Conservation (phyloP, 2,888 invertebrate genomes). For the Drosophila testacea region DNA sequence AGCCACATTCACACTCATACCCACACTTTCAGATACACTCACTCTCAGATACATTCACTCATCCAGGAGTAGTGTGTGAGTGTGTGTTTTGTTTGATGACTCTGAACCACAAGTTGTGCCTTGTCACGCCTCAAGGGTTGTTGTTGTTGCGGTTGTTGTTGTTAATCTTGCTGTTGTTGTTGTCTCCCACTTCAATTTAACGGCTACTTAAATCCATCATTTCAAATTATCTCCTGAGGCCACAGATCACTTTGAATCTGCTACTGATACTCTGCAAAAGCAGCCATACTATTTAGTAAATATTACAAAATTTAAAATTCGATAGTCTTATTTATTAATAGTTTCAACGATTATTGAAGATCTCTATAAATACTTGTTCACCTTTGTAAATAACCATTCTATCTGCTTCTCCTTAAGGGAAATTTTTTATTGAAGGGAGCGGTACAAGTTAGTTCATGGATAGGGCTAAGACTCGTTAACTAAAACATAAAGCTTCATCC, state of each 20-base stretch:
- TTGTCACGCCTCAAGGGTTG: constrained; percentile 26
- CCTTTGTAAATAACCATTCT: too few relatives aligned
- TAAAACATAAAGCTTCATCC: too few relatives aligned
- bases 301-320: background rate
- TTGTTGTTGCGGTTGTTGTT: constrained; percentile 17
- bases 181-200: constrained; percentile 59
- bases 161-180: constrained; percentile 6
- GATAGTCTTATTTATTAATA: too few relatives aligned
- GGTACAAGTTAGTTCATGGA: too few relatives aligned
- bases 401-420: too few relatives aligned
- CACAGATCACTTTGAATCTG: constrained; percentile 41
- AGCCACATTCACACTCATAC: constrained; percentile 38
- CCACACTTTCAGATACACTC: background rate
- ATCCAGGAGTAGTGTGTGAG: background rate
- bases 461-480: too few relatives aligned
- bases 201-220: constrained; percentile 78
- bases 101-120: constrained; percentile 28
- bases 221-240: constrained; percentile 52
- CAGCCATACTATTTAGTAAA: background rate
- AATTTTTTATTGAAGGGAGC: too few relatives aligned
- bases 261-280: background rate
- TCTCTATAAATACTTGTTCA: too few relatives aligned
- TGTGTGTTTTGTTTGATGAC: constrained; percentile 7
- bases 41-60: background rate
- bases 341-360: too few relatives aligned